Evolutionary conservation across 2,113 vertebrate genomes (phyloP).

Genomic region (Phasianus colchicus): DNA sequence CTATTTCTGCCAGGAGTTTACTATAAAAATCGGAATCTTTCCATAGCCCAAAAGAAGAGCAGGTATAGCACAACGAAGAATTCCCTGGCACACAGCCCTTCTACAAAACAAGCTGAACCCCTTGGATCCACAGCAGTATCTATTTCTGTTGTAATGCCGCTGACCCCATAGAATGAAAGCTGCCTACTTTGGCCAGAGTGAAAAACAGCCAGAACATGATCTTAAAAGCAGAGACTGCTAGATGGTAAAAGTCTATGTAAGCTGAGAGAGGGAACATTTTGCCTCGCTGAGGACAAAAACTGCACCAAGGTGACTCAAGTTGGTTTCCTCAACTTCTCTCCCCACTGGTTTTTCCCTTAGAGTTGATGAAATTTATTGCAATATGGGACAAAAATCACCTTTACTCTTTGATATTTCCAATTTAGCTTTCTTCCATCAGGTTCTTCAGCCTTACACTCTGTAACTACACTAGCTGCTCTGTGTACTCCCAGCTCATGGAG

Average conservation of each 20-base stretch:
- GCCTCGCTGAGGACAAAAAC: not conserved
- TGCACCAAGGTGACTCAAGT: not conserved
- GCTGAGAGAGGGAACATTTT: not conserved
- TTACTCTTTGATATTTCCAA: not conserved
- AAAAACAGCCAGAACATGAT: not conserved
- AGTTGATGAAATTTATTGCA: not conserved
- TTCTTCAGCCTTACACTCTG: not conserved
- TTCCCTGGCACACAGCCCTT: not conserved
- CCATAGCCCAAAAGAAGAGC: not conserved
- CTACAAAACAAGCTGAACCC: not conserved
- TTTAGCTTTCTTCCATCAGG: not conserved
- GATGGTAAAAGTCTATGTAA: not conserved
- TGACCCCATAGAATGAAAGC: not conserved
- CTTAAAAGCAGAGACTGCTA: not conserved
- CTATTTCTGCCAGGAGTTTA: not conserved
- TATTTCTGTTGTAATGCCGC: accelerated
- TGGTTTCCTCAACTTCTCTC: not conserved
- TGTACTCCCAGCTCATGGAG: accelerated
- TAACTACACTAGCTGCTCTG: not conserved
- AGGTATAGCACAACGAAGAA: slow-evolving; percentile 28
- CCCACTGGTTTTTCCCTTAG: not conserved
- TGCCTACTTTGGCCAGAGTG: not conserved
- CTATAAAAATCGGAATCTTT: slow-evolving; percentile 3
- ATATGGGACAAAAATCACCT: not conserved
- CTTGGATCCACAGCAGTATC: not conserved